Conservation (phyloP, 2,888 invertebrate species). For the Cataglyphis rosenhaueri region DNA sequence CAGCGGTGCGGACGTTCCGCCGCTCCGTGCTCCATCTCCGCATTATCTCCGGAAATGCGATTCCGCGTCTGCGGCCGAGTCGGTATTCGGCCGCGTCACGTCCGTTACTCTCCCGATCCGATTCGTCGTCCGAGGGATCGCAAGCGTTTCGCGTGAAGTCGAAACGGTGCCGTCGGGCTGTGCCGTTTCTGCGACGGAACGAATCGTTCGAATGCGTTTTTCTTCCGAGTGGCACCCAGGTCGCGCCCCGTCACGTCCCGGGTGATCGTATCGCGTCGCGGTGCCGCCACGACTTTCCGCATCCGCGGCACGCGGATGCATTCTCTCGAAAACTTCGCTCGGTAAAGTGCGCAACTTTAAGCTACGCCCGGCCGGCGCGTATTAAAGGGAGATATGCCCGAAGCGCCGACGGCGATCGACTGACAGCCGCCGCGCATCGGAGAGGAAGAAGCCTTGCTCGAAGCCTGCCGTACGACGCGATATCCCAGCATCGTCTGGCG, state of each 20-base stretch:
- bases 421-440: conserved; percentile 17
- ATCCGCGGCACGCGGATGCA: not conserved
- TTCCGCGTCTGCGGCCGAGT: conserved; percentile 12
- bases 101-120: not conserved
- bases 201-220: not conserved
- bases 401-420: conserved; percentile 55
- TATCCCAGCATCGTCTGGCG: not conserved
- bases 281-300: not conserved
- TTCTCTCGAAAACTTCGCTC: conserved; percentile 5
- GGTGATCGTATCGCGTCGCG: not conserved
- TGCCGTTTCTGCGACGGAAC: not conserved
- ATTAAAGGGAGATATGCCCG: conserved; percentile 81
- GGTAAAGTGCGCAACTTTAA: conserved; percentile 65
- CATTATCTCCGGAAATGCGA: conserved; percentile 63
- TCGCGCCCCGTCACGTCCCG: not conserved
- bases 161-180: not conserved
- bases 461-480: not conserved
- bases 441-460: not conserved
- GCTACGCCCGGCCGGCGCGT: conserved; percentile 74
- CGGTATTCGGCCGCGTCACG: not conserved
- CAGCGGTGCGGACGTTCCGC: conserved; percentile 73
- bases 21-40: conserved; percentile 56
- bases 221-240: not conserved
- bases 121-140: not conserved
- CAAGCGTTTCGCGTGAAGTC: not conserved